A percentile compares a stretch with the other conserved stretches of the same genome.
Conservation (phyloP, 1,140 invertebrate species). For the Uloborus diversus region DNA sequence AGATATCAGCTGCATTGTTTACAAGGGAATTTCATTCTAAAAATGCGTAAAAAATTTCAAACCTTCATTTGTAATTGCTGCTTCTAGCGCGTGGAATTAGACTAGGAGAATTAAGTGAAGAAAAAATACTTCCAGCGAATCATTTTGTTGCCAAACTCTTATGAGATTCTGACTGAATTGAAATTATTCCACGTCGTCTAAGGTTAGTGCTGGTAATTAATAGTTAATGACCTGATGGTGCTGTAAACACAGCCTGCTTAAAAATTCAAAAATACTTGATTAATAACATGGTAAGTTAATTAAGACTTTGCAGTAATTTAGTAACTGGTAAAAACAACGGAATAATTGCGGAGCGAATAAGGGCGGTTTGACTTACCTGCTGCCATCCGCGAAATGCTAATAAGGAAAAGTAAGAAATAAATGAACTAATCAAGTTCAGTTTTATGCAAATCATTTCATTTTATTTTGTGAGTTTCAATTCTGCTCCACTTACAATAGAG, state of each 20-base stretch:
- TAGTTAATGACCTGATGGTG: constrained; percentile 49
- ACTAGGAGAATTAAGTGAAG: neutral
- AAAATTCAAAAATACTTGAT: constrained; percentile 57
- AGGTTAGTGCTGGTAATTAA: constrained; percentile 36
- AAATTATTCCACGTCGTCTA: constrained; percentile 3
- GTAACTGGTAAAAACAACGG: constrained; percentile 11
- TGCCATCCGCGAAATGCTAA: constrained; percentile 28
- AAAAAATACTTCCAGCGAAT: neutral
- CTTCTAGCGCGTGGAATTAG: neutral
- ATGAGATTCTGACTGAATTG: neutral
- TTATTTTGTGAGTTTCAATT: constrained; percentile 20
- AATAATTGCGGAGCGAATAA: neutral
- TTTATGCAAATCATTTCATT: constrained; percentile 53
- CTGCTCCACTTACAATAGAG: constrained; percentile 37
- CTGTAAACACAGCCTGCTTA: constrained; percentile 49
- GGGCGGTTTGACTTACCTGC: neutral
- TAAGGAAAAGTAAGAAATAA: constrained; percentile 40
- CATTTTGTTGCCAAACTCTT: neutral
- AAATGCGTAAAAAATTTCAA: neutral
- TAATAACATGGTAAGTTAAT: constrained; percentile 56
- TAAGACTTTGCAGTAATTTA: constrained; percentile 49
- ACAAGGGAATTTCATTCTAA: neutral
- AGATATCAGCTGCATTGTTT: too few species aligned
- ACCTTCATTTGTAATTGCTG: neutral
- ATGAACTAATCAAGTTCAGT: constrained; percentile 41